Evolutionary conservation across 1,140 invertebrate genomes (phyloP).

Genomic region (Zaprionus nigranus): DNA sequence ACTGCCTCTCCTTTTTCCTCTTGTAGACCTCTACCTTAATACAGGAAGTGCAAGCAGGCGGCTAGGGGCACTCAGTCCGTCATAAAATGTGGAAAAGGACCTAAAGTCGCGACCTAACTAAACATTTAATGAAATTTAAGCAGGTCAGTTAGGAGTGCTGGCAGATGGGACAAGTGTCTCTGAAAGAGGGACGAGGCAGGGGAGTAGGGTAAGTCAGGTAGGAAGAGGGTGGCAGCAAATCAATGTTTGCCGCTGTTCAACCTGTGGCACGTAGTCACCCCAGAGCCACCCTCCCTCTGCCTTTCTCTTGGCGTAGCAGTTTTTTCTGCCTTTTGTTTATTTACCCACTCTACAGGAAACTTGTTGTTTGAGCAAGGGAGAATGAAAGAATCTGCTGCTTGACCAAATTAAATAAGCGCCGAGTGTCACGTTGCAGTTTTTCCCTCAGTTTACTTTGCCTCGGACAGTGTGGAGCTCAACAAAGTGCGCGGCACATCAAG

Average conservation of each 20-base stretch:
- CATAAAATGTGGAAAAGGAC: constrained; percentile 14
- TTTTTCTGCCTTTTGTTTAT: constrained; percentile 46
- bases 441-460: constrained; percentile 11
- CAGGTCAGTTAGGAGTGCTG: constrained; percentile 65
- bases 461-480: constrained; percentile 5
- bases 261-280: constrained; percentile 25
- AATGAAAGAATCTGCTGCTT: constrained; percentile 6
- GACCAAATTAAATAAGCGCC: constrained; percentile 47
- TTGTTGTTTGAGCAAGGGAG: constrained; percentile 12
- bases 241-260: constrained; percentile 36
- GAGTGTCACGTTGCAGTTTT: constrained; percentile 59
- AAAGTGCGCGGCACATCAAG: constrained; percentile 4
- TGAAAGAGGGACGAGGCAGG: not conserved
- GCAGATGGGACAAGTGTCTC: constrained; percentile 8
- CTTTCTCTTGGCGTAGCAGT: not conserved
- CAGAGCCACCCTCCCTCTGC: not conserved
- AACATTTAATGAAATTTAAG: constrained; percentile 78
- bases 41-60: constrained; percentile 18
- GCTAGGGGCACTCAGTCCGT: constrained; percentile 39
- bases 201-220: not conserved
- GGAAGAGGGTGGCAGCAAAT: constrained; percentile 28
- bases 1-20: not conserved
- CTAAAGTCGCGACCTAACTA: constrained; percentile 66
- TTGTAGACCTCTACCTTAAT: not conserved
- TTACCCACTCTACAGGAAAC: constrained; percentile 17